Evolutionary conservation across 2,797 vertebrate species (phyloP).

Genomic region (Sebastes vulpes): DNA sequence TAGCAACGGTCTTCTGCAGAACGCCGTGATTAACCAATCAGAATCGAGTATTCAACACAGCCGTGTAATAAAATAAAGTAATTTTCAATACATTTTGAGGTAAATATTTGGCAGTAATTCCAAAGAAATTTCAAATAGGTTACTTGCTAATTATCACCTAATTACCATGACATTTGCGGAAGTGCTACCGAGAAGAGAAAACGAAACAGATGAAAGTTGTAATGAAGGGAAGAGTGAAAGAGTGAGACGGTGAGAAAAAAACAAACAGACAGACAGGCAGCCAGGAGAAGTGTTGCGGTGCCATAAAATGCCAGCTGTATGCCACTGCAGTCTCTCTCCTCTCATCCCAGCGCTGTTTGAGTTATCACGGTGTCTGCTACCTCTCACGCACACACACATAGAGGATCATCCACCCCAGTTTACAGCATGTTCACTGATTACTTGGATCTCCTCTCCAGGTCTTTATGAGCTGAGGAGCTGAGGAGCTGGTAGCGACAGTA

Average conservation of each 20-base stretch:
- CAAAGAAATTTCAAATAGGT: no score
- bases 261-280: background rate
- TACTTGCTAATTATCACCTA: no score
- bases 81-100: no score
- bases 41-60: no score
- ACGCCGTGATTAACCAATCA: no score
- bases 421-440: constrained; percentile 74
- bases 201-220: constrained; percentile 8
- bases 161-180: no score
- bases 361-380: constrained; percentile 62
- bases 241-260: constrained; percentile 1
- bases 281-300: constrained; percentile 44
- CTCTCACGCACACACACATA: constrained; percentile 28
- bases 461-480: constrained; percentile 62
- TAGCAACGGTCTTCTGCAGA: no score
- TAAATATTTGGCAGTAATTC: no score
- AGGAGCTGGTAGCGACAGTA: constrained; percentile 31
- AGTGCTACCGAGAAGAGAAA: background rate
- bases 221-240: background rate
- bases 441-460: constrained; percentile 61
- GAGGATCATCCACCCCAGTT: constrained; percentile 35
- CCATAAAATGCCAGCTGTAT: constrained; percentile 79
- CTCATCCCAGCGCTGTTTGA: constrained; percentile 52
- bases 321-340: constrained; percentile 65
- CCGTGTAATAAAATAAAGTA: no score